Conservation (phyloP, 1,140 invertebrate genomes). For the Drosophila bocqueti region DNA sequence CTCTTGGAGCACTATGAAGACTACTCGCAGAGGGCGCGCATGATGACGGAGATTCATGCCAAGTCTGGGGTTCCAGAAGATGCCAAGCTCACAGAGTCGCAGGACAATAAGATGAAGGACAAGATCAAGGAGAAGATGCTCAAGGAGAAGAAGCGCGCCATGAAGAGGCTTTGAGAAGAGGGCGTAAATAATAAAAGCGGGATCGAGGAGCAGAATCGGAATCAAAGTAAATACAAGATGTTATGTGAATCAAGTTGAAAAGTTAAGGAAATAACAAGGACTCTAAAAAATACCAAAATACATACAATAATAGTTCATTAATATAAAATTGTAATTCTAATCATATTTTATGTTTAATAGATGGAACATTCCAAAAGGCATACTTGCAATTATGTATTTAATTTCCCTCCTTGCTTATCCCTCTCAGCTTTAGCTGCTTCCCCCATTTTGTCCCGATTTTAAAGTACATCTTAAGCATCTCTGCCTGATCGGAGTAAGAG, state of each 20-base stretch:
- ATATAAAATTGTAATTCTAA: too few relatives aligned
- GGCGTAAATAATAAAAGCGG: background rate
- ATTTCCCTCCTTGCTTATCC: background rate
- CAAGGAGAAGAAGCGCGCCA: conserved; percentile 94
- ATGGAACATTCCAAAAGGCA: conserved; percentile 1
- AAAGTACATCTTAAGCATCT: background rate
- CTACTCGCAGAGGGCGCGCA: conserved; percentile 94
- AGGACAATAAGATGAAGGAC: conserved; percentile 91
- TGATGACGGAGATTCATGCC: conserved; percentile 98
- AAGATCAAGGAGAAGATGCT: conserved; percentile 91
- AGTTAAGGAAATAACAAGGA: background rate
- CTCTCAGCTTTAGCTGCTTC: too few relatives aligned
- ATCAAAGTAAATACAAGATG: too few relatives aligned
- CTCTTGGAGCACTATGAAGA: conserved; percentile 96
- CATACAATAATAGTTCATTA: too few relatives aligned
- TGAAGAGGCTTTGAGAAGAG: conserved; percentile 92
- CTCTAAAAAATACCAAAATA: background rate
- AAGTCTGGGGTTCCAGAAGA: conserved; percentile 69
- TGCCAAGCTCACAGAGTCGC: conserved; percentile 85
- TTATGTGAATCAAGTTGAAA: too few relatives aligned
- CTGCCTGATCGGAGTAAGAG: conserved; percentile 3
- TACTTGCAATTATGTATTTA: background rate
- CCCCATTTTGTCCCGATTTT: too few relatives aligned
- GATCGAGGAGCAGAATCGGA: background rate
- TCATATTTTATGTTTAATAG: background rate